Evolutionary conservation across 2,113 vertebrate genomes (phyloP).

Genomic region (Solea senegalensis): DNA sequence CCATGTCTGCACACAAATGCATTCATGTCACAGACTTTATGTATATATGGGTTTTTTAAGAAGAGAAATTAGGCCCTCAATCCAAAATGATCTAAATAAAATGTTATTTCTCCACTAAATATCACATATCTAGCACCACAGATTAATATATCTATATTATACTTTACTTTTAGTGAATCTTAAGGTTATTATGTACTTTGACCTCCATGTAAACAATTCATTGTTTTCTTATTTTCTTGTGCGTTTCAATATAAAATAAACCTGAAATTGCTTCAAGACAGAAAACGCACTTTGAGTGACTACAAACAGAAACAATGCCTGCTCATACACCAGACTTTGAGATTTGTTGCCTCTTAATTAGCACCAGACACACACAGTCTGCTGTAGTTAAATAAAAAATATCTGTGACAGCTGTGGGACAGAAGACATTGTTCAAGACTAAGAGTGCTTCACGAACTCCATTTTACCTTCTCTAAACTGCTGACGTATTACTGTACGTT

Average conservation of each 20-base stretch:
- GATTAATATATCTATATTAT: not conserved
- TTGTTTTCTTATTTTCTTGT: slow-evolving; percentile 7
- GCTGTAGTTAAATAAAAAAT: slow-evolving; percentile 6
- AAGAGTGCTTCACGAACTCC: slow-evolving; percentile 27
- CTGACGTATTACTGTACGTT: slow-evolving; percentile 9
- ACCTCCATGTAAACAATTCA: not conserved
- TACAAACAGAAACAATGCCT: slow-evolving; percentile 29
- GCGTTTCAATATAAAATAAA: not conserved
- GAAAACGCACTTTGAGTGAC: slow-evolving; percentile 24
- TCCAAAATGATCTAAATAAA: slow-evolving; percentile 34
- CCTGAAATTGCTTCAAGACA: not conserved
- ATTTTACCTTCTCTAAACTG: slow-evolving; percentile 3
- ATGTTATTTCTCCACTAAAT: slow-evolving; percentile 13
- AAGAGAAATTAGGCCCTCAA: slow-evolving; percentile 37
- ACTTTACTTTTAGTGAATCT: not conserved
- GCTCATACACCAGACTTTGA: slow-evolving; percentile 27
- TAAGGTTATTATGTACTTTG: slow-evolving; percentile 1
- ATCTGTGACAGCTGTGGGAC: slow-evolving; percentile 30
- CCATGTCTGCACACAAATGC: slow-evolving; percentile 46
- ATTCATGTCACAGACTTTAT: slow-evolving; percentile 33
- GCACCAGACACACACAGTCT: slow-evolving; percentile 26
- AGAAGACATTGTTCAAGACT: slow-evolving; percentile 23
- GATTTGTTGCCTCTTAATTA: slow-evolving; percentile 58
- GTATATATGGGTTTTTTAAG: slow-evolving; percentile 31
- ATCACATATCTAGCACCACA: slow-evolving; percentile 4